phyloP scores from a whole-genome alignment of 2,113 vertebrate genomes.

The Ceyx melanurus region DNA sequence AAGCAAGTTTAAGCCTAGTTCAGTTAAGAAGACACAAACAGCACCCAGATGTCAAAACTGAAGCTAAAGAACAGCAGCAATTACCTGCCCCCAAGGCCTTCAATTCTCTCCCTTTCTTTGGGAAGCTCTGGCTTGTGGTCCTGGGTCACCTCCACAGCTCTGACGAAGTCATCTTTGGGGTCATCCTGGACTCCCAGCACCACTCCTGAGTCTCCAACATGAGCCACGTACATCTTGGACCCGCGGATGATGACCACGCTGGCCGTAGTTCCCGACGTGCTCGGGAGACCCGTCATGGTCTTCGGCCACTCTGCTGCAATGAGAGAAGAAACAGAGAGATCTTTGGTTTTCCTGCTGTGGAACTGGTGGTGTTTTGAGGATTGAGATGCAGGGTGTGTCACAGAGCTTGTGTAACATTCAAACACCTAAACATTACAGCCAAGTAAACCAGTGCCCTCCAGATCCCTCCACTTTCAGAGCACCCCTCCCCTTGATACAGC shows the following conservation, averaged over 20 bases:
- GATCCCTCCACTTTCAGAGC: accelerated
- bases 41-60: not conserved
- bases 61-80: not conserved
- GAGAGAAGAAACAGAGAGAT: not conserved
- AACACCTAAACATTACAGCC: not conserved
- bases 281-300: conserved; percentile 94
- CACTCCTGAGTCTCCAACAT: conserved; percentile 94
- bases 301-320: conserved; percentile 95
- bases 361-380: not conserved
- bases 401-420: accelerated
- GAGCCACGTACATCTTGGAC: conserved; percentile 93
- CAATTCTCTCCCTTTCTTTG: conserved; percentile 93
- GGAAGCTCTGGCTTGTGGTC: conserved; percentile 98
- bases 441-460: not conserved
- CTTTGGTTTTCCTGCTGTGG: not conserved
- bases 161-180: conserved; percentile 85
- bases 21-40: not conserved
- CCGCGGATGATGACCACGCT: conserved; percentile 94
- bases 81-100: conserved; percentile 96
- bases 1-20: not conserved
- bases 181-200: conserved; percentile 92
- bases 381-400: not conserved
- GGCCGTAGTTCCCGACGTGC: conserved; percentile 95
- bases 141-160: conserved; percentile 94
- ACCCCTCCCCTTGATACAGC: not conserved